Evolutionary conservation across 2,797 vertebrate species (phyloP), one percentile per base, ranked within the genome.

Genomic region (Petrocephalus sullivani): DNA sequence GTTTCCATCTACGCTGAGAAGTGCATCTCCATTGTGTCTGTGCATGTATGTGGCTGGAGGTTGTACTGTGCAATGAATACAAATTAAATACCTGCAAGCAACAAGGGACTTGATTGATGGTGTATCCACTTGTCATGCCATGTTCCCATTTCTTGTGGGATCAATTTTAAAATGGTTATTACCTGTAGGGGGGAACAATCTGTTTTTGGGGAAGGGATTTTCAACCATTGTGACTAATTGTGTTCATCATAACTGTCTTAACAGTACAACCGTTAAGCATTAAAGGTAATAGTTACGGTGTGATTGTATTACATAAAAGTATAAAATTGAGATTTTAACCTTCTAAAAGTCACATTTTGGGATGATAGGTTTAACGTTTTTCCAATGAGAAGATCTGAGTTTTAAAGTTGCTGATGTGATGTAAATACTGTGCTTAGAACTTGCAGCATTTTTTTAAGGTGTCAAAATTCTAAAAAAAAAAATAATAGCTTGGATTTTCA

Each of bases 41-140:
- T 51, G 28, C 90, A 88, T 90, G 78, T 51, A 16, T 86, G 16
- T 54, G 75, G 46, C 16, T 64, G 85, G 37, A 64, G 10, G n/a
- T 37, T 64, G 58, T 61, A 57, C 37, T 86, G 57, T 57, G 28
- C 85, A 86, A n/a, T 37, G 85, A 84, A 88, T 64, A 67, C 56
- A 60, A 37, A 49, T 75, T 33, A 57, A 71, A 60, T 86, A 67
- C 51, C 60, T 86, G 64, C 58, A 87, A 86, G 88, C 19, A 86
- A 75, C 28, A 88, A 71, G 61, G 60, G 49, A 86, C 53, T 75
- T 86, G 83, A 86, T 88, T 75, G 41, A 86, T 86, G 83, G n/a
- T 54, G 12, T 54, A 54, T 75, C 64, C 21, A 53, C 14, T 23
- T 86, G 83, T 85, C 83, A 58, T 86, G 51, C 54, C 54, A 53